Evolutionary conservation across 92 coral and sea anemone species (phyloP).

Genomic region (Porites rus): DNA sequence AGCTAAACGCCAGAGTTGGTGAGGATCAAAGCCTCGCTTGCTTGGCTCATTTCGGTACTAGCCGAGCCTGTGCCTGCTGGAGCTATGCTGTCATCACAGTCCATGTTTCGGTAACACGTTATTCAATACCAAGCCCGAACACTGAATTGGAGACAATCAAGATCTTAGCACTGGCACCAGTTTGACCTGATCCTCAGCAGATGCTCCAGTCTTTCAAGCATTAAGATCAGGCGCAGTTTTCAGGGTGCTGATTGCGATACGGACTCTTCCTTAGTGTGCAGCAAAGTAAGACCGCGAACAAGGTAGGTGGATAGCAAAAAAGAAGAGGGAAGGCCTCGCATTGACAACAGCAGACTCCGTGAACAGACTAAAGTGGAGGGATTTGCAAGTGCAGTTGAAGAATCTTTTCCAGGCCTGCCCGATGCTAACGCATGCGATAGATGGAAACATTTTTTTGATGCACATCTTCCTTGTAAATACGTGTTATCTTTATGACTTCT

Average conservation of each 20-base stretch:
- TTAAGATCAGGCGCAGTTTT: slow-evolving; percentile 27
- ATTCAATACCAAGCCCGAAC: slow-evolving; percentile 14
- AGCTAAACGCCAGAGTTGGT: slow-evolving; percentile 58
- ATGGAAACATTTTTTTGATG: no score
- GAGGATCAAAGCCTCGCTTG: slow-evolving; percentile 27
- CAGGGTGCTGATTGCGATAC: slow-evolving; percentile 55
- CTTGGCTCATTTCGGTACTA: slow-evolving; percentile 28
- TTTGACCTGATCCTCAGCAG: slow-evolving; percentile 25
- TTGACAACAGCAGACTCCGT: no score
- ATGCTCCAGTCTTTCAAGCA: slow-evolving; percentile 13
- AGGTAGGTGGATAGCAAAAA: slow-evolving; percentile 2
- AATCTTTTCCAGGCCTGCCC: no score
- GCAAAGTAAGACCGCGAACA: slow-evolving; percentile 9
- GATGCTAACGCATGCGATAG: no score
- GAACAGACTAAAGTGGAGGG: no score
- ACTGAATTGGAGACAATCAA: slow-evolving; percentile 46
- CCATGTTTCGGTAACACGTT: slow-evolving; percentile 35
- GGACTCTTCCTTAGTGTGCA: slow-evolving; percentile 14
- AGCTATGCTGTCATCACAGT: slow-evolving; percentile 41
- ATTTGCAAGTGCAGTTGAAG: no score
- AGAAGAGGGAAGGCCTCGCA: slow-evolving; percentile 24
- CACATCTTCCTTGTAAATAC: no score
- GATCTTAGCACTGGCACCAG: slow-evolving; percentile 48
- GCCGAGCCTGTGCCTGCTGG: slow-evolving; percentile 8
- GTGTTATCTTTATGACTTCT: no score